Base-by-base conservation (phyloP, 2,888 invertebrate species). In the Nephrotoma flavescens region DNA sequence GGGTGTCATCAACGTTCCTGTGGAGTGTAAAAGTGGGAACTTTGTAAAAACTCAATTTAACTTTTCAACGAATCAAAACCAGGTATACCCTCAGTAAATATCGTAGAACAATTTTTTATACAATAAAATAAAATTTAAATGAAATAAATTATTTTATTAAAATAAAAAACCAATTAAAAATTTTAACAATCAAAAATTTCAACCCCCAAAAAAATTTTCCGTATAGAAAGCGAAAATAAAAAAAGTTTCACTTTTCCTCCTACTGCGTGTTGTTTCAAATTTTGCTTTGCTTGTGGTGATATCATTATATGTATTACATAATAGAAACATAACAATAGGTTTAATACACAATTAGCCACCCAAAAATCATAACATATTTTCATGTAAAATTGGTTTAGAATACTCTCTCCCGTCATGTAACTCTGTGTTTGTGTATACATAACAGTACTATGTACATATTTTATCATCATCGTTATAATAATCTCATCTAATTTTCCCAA, bases 311-410 rank as follows among this genome's bases (percentile, higher is more conserved):
- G 15, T 15, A 6, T 9, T 31, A 31, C 6, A 71, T 71, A 71
- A 71, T 71, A 71, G 71, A 71, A 71, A 71, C 42, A 84, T 84
- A 42, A 84, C 84, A 84, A 84, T 84, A 84, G 84, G 42, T 84
- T 84, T 84, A 84, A 84, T 84, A 84, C 84, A 84, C 84, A 84
- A 84, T 84, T 84, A 84, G 84, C 85, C 85, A 83, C 86, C 83
- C 42, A 42, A 83, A 84, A 86, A 86, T 86, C 86, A 45, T 83
- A 86, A 86, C 86, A 86, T 86, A 86, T 86, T 86, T 86, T 44
- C 42, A 86, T 45, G 45, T 83, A 86, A 84, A 84, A 42, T 84
- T 84, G 84, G 42, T 41, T 84, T 71, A 71, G 9, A 71, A 11
- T 52, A 71, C 71, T 71, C 71, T 71, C 71, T 19, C 71, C 31